phyloP scores from a whole-genome alignment of 2,113 vertebrate genomes.

The Grallaria varia region DNA sequence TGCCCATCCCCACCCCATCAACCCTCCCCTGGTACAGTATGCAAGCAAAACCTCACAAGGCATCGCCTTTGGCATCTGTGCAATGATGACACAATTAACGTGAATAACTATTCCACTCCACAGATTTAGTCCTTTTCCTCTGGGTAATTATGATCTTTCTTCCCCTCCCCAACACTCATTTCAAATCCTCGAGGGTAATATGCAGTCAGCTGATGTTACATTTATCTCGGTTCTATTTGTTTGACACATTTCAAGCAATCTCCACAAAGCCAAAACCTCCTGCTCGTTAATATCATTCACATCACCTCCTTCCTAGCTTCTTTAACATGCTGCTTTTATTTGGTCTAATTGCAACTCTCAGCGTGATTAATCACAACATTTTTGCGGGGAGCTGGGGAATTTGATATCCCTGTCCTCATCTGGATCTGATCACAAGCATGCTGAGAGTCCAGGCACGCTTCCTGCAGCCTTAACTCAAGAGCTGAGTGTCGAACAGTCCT shows the following conservation, averaged over 20 bases:
- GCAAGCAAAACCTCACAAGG: background rate
- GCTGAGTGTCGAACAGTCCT: background rate
- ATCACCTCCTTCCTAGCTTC: slow-evolving; percentile 2
- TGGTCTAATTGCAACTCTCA: slow-evolving; percentile 40
- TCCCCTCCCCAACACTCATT: background rate
- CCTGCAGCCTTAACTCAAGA: background rate
- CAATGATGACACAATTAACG: slow-evolving; percentile 13
- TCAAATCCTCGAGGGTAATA: background rate
- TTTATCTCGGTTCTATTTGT: slow-evolving; percentile 21
- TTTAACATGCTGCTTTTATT: slow-evolving; percentile 52
- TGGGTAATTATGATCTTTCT: slow-evolving; percentile 38
- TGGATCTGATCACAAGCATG: slow-evolving; percentile 20
- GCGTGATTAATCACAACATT: slow-evolving; percentile 50
- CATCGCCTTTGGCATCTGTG: background rate
- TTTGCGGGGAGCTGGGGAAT: slow-evolving; percentile 24
- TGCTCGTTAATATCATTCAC: background rate
- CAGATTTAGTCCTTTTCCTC: slow-evolving; percentile 29
- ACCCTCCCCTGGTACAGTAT: fast-evolving
- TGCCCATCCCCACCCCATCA: background rate
- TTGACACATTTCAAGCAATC: slow-evolving; percentile 14
- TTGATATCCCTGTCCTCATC: slow-evolving; percentile 16
- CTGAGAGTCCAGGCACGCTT: slow-evolving; percentile 30
- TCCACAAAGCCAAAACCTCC: background rate
- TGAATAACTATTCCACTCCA: slow-evolving; percentile 31
- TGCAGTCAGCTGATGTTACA: background rate